Base-by-base conservation (phyloP, 2,888 invertebrate genomes). In the Philereme vetulata region DNA sequence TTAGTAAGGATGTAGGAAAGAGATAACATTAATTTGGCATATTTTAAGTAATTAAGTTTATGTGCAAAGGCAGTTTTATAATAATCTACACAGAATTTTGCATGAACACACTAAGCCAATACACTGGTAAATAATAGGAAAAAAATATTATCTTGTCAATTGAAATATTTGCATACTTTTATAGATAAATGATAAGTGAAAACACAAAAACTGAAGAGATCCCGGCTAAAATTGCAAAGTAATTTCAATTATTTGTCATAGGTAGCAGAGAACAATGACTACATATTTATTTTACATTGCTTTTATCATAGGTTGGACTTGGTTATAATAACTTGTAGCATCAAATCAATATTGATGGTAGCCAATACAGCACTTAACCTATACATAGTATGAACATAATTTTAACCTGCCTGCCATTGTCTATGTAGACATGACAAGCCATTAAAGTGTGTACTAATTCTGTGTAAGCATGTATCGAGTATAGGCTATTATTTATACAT, bases 361-460 rank as follows among this genome's bases (percentile, higher is more conserved):
- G 33, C 55, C 32, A 60, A 47, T 45, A 57, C 44, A 55, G 48
- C 36, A 62, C 62, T 51, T 62, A 62, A 59, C 62, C 58, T 58
- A 59, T 58, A 58, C 55, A 54, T 55, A 48, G 5, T 47, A 32
- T 57, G 49, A 51, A 55, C 35, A 34, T 34, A 51, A 21, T 34
- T 35, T 1, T 62, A 62, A 58, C 58, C 54, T 58, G 21, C 45
- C 44, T 42, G 10, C 56, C 54, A 62, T 58, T 55, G 51, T 55
- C 62, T 50, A 53, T 6, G 53, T 44, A 51, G 47, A 47, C 47
- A 55, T 48, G 51, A 52, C 62, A 56, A 62, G 44, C 21, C 45
- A 58, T 45, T 62, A 54, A 62, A 44, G 10, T 58, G 46, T 51
- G 34, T 51, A 51, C 47, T 48, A 48, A n/a, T 50, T 36, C 36